Conservation (phyloP, 2,113 vertebrate species). For the Ceuthmochares aereus region DNA sequence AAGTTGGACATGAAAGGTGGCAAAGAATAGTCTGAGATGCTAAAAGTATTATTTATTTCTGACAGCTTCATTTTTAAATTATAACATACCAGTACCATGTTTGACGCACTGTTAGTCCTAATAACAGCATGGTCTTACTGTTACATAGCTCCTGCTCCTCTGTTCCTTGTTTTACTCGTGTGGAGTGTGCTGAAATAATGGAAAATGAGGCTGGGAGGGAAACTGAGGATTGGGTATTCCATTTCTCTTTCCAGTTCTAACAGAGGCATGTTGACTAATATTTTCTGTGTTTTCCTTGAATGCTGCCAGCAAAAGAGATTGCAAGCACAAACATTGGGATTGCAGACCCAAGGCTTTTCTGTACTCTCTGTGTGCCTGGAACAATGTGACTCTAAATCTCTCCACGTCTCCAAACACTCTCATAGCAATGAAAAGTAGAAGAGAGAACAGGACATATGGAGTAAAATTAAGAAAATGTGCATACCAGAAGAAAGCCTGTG, state of each 20-base stretch:
- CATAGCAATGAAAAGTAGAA: neutral
- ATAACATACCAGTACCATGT: neutral
- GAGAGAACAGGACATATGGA: neutral
- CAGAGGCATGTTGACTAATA: neutral
- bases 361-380: neutral
- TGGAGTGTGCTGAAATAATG: neutral
- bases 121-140: neutral
- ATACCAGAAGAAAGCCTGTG: neutral
- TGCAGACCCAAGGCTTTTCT: neutral
- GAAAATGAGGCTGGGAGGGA: neutral
- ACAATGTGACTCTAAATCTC: neutral
- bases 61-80: neutral
- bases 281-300: neutral
- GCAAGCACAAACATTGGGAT: neutral
- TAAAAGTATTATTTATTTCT: neutral
- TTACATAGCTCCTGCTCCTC: neutral
- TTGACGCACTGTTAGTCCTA: neutral
- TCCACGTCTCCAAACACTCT: neutral
- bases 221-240: neutral
- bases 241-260: neutral
- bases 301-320: neutral
- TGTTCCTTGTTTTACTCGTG: neutral
- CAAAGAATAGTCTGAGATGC: neutral
- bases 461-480: neutral
- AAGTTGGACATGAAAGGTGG: neutral